Evolutionary conservation across 2,797 vertebrate species (phyloP).

Genomic region (Megalops cyprinoides): DNA sequence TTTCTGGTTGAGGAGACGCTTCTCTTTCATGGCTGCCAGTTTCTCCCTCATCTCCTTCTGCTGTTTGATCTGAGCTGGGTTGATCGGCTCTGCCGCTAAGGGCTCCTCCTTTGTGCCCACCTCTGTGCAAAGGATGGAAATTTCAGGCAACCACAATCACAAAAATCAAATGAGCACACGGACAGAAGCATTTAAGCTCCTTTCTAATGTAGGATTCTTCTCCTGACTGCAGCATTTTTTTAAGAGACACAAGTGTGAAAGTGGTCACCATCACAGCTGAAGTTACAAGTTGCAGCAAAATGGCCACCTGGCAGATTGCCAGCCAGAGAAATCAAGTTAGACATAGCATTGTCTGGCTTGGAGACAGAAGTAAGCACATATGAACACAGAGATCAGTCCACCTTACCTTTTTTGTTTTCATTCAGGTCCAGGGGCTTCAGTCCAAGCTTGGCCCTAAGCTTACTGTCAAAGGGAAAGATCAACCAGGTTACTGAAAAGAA

Average conservation of each 20-base stretch:
- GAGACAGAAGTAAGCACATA: background rate
- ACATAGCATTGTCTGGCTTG: no score
- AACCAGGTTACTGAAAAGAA: background rate
- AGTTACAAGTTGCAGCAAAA: no score
- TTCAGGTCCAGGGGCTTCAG: slow-evolving; percentile 87
- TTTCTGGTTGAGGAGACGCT: slow-evolving; percentile 86
- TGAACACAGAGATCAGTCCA: background rate
- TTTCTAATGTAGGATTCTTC: no score
- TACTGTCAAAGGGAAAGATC: slow-evolving; percentile 63
- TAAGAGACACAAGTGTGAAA: no score
- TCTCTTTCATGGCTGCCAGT: slow-evolving; percentile 88
- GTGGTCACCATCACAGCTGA: no score
- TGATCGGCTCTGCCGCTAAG: slow-evolving; percentile 80
- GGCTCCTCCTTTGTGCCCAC: slow-evolving; percentile 88
- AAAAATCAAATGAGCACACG: no score
- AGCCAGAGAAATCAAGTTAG: no score
- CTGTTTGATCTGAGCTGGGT: slow-evolving; percentile 78
- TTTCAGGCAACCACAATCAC: no score
- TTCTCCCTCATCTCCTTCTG: slow-evolving; percentile 88
- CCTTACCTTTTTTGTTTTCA: slow-evolving; percentile 80
- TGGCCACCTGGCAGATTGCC: no score
- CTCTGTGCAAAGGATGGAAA: no score
- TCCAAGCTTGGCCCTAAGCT: slow-evolving; percentile 89
- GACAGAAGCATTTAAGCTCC: no score
- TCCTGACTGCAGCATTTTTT: no score